A percentile compares a stretch with the other conserved stretches of the same genome.
Conservation (phyloP, 2,113 vertebrate species). For the Tragulus kanchil region DNA sequence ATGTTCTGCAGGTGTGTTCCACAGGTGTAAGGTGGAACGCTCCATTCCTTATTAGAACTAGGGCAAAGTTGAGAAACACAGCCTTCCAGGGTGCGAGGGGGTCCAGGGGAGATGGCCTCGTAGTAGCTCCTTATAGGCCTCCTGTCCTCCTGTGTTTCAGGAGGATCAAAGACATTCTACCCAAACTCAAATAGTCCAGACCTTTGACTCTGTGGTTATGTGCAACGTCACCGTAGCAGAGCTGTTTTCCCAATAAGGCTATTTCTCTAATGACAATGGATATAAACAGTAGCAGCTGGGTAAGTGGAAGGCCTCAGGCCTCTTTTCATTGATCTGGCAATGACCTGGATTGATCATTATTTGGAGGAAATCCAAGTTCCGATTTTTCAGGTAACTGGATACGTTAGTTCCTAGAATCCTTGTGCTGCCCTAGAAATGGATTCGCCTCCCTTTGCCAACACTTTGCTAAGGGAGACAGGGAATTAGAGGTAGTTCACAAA, state of each 20-base stretch:
- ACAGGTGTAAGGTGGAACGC: not conserved
- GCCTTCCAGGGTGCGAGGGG: not conserved
- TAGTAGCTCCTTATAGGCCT: not conserved
- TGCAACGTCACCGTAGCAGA: not conserved
- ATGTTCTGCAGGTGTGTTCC: not conserved
- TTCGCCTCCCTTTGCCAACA: not conserved
- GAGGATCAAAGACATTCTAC: not conserved
- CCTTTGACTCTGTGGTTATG: not conserved
- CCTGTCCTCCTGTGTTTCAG: not conserved
- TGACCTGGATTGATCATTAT: conserved; percentile 2
- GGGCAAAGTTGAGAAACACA: not conserved
- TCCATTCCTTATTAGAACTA: not conserved
- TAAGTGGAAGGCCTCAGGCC: not conserved
- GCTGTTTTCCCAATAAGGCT: not conserved
- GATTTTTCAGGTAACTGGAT: conserved; percentile 61
- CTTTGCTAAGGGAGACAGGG: not conserved
- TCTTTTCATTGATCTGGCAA: not conserved
- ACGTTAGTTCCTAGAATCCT: conserved; percentile 56
- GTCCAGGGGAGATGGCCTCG: not conserved
- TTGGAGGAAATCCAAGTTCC: conserved; percentile 53
- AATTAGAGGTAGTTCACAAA: not conserved
- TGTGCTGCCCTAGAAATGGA: conserved; percentile 30
- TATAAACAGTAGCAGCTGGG: not conserved
- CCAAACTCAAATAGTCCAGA: not conserved
- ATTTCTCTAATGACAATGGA: conserved; percentile 21